Percentiles rank a stretch among this genome's conserved stretches.
These are phyloP conservation scores for Cephus spinipes DNA, from an alignment of 2,888 invertebrate species.

Conservation along the genomic window DNA sequence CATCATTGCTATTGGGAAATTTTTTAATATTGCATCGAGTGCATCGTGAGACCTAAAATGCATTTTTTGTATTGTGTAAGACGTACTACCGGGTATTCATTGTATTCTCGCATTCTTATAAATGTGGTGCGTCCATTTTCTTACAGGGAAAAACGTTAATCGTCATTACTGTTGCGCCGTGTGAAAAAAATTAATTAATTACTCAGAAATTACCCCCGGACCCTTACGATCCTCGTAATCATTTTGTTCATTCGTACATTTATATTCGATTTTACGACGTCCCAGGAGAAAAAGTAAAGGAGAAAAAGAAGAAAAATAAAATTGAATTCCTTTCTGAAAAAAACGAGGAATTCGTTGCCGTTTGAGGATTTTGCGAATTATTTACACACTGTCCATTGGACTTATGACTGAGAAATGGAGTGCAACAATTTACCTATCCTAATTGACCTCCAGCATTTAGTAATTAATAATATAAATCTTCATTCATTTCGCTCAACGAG, in stretches of 20 bases:
- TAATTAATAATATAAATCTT: background rate
- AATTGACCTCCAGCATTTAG: slow-evolving; percentile 30
- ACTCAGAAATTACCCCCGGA: background rate
- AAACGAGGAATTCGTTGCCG: background rate
- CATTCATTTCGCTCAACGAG: slow-evolving; percentile 9
- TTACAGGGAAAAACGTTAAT: background rate
- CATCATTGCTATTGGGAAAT: background rate
- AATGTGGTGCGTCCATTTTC: background rate
- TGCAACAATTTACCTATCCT: slow-evolving; percentile 28
- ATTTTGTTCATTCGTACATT: background rate
- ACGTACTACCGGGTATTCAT: background rate
- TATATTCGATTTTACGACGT: background rate
- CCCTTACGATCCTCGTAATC: background rate
- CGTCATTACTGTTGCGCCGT: background rate
- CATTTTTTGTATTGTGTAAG: background rate
- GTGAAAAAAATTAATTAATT: background rate
- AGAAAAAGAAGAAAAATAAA: background rate
- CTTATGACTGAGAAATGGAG: slow-evolving; percentile 33
- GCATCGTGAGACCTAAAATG: background rate
- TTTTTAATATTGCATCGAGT: background rate
- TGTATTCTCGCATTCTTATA: background rate
- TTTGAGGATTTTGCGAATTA: background rate
- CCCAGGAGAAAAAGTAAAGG: background rate
- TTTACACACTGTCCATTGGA: slow-evolving; percentile 30
- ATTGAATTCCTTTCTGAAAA: background rate